A percentile compares a stretch with the other conserved stretches of the same genome.
Evolutionary conservation across 2,888 invertebrate genomes (phyloP).

Genomic region (Lordiphosa fenestrarum): DNA sequence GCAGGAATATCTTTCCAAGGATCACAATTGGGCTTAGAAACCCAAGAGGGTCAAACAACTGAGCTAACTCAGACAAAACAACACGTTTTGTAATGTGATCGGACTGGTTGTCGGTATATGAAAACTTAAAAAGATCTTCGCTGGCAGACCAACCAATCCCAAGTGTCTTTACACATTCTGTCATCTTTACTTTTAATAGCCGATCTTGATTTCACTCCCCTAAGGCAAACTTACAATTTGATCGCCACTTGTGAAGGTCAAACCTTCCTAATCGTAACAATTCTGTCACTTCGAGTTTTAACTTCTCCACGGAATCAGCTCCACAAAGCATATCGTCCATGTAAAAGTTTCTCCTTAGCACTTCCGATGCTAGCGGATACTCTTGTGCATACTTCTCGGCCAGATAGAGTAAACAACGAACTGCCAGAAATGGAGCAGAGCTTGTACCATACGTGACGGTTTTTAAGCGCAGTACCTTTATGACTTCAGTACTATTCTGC

Average conservation of each 20-base stretch:
- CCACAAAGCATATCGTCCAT: background rate
- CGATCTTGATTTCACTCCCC: too few species aligned
- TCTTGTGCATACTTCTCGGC: background rate
- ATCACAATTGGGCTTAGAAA: constrained; percentile 5
- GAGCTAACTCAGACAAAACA: background rate
- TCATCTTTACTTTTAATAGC: background rate
- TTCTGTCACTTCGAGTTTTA: background rate
- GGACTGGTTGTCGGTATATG: too few species aligned
- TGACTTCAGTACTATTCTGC: too few species aligned
- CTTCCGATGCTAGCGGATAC: background rate
- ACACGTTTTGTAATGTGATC: background rate
- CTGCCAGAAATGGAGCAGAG: constrained; percentile 4
- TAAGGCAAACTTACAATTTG: background rate
- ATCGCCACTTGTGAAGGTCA: constrained; percentile 1
- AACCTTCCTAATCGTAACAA: background rate
- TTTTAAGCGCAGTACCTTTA: too few species aligned
- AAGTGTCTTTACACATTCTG: too few species aligned
- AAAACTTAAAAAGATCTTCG: too few species aligned
- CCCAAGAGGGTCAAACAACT: constrained; percentile 9
- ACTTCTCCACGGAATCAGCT: background rate
- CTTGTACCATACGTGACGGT: constrained; percentile 1
- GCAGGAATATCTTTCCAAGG: constrained; percentile 1
- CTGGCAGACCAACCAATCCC: too few species aligned
- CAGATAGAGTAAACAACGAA: constrained; percentile 1
- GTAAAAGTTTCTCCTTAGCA: background rate